A percentile compares a stretch with the other conserved stretches of the same genome.
Conservation (phyloP, 2,888 invertebrate genomes). For the Linyphia triangularis region DNA sequence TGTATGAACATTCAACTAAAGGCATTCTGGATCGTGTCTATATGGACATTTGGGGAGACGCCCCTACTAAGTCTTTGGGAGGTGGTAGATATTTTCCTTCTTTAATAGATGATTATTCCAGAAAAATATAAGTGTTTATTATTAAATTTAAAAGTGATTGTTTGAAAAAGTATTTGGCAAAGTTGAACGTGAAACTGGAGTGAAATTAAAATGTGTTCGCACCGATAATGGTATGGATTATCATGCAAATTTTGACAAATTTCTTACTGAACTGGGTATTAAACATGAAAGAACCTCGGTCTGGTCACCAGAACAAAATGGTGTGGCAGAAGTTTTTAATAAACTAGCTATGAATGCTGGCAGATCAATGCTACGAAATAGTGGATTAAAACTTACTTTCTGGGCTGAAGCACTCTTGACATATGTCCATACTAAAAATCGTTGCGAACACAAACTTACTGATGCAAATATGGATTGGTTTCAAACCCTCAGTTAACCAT, state of each 20-base stretch:
- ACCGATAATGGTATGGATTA: neutral
- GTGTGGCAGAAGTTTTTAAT: neutral
- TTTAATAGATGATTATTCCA: neutral
- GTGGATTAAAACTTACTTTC: neutral
- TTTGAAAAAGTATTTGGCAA: neutral
- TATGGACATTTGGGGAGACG: neutral
- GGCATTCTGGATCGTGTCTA: neutral
- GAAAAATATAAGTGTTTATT: neutral
- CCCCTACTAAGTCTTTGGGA: neutral
- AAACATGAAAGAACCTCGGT: neutral
- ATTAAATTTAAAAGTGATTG: neutral
- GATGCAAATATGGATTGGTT: neutral
- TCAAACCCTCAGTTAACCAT: neutral
- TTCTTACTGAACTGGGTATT: neutral
- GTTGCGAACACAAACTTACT: neutral
- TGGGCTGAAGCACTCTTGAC: neutral
- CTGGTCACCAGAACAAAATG: constrained; percentile 2
- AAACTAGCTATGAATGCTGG: neutral
- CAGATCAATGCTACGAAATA: neutral
- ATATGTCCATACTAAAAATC: neutral
- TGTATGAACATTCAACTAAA: neutral
- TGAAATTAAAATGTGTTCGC: neutral
- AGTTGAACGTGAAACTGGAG: neutral
- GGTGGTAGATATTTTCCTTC: neutral
- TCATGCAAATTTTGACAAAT: neutral